A percentile compares a stretch with the other conserved stretches of the same genome.
Evolutionary conservation across 2,888 invertebrate species (phyloP).

Genomic region (Leptopilina drosophilae): DNA sequence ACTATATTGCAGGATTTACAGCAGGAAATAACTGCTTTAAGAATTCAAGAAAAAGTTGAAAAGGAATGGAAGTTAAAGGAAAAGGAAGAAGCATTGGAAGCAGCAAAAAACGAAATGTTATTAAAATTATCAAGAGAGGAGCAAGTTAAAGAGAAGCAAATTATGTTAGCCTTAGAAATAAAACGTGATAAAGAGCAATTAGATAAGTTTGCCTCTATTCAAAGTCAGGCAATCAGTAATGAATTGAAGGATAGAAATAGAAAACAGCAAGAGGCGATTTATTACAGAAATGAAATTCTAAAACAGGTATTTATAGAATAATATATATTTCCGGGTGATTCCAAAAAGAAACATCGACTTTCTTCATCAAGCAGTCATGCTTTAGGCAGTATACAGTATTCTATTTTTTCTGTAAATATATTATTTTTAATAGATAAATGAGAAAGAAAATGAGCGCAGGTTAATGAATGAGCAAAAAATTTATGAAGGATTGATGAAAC

Average conservation of each 20-base stretch:
- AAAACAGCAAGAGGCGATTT: constrained; percentile 76
- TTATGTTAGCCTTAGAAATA: constrained; percentile 83
- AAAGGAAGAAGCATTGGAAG: constrained; percentile 80
- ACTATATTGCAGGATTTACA: constrained; percentile 74
- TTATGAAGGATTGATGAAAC: neutral
- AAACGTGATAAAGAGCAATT: constrained; percentile 82
- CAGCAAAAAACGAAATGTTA: constrained; percentile 78
- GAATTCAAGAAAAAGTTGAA: constrained; percentile 82
- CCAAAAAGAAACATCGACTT: too few relatives aligned
- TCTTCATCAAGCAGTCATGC: too few relatives aligned
- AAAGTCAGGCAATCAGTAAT: constrained; percentile 78
- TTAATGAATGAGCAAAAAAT: neutral
- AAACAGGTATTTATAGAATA: constrained; percentile 77
- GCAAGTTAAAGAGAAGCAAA: constrained; percentile 81
- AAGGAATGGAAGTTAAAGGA: constrained; percentile 84
- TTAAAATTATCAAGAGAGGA: constrained; percentile 79
- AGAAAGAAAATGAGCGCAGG: neutral
- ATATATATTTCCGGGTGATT: too few relatives aligned
- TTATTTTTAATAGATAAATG: constrained; percentile 2
- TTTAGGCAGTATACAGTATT: too few relatives aligned
- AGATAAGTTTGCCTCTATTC: constrained; percentile 80
- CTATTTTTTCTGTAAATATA: neutral
- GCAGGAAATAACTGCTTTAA: constrained; percentile 78
- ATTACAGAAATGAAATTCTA: constrained; percentile 82
- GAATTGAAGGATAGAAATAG: constrained; percentile 78